Evolutionary conservation across 2,888 invertebrate species (phyloP), one percentile per base, ranked within the genome.

Genomic region (Calameuta pallipes): DNA sequence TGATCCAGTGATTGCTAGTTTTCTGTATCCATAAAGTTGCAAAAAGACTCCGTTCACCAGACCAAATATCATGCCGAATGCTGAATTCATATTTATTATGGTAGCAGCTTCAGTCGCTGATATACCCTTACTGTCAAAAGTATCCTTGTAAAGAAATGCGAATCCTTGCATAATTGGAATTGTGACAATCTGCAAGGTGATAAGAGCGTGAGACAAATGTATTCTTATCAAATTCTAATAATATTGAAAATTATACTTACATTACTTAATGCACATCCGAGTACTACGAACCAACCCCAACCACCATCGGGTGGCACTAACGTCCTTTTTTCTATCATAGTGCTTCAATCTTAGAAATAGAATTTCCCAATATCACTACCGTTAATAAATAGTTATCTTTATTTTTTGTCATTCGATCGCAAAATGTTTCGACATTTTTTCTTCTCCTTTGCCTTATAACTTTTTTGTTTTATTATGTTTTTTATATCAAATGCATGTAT

Each of bases 21-120:
- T 95, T 83, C 95, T 92, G 87, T 94, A 95, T 23, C 95, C 95
- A 83, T 93, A 95, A 35, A 91, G 91, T 79, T 93, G 93, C 11
- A 95, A 88, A 12, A 95, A 88, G 0, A 95, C 94, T 0, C 95
- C 95, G 81, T 95, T 95, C 79, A 94, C 92, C 79, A 95, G 92
- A 0, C 95, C 95, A 37, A 94, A 88, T 30, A 94, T 90, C 94
- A 95, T 95, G 12, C 95, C 95, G 84, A 95, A 93, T 33, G 95
- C 95, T 83, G 94, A 93, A 88, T 95, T 95, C 30, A 94, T 90
- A 83, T 94, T 95, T 76, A 95, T 93, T 73, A 96, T 94, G 34
- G 95, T 91, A 3, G 94, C 93, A 11, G 93, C 93, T 86, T 95
- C 93, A 0, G 94, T 94, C 1, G 94, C 94, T 23, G 93, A 92